Base-by-base conservation (phyloP, 2,888 invertebrate species). In the Acanthosepion pharaonis region DNA sequence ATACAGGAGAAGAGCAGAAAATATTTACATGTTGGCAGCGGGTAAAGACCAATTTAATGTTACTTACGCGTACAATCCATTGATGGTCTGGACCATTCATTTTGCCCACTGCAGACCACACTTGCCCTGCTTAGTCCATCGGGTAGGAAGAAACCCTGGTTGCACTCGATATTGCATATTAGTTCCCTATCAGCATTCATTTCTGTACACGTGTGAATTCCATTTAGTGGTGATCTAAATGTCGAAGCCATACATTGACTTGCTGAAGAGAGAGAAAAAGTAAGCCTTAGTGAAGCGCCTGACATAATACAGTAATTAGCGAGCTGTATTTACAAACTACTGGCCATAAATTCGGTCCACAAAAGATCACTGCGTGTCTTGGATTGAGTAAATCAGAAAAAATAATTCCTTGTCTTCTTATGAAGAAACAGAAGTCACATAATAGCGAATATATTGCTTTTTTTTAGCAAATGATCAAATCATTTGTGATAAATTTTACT, bases 31-130 rank as follows among this genome's bases (percentile, higher is more conserved):
- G 42, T 42, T 42, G 42, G 42, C 42, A 42, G 42, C 42, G 42
- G 42, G 42, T 42, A 42, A 42, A 42, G 42, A 42, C 42, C 42
- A 42, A 42, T 42, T 18, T 15, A 55, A 55, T 55, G 20, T 78
- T 78, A 92, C 92, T 92, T 92, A 92, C 92, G 28, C 28, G n/a
- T 8, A 51, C 92, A 92, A 20, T 92, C 92, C 51, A 25, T 51
- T 28, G 48, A 23, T 49, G 92, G 92, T 49, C 8, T 51, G 9
- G 92, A 25, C 92, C 92, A 92, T 51, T 92, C 11, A n/a, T 92
- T 92, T 28, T 48, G 25, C 18, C 92, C 92, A 11, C 8, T 51
- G 23, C 92, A 92, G 0, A 92, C 92, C 20, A 28, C 25, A 23
- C 28, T 5, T 92, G 92, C 15, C n/a, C 49, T 51, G 18, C 49